phyloP scores from a whole-genome alignment of 1,140 invertebrate species.

The Drosophila arawakana region DNA sequence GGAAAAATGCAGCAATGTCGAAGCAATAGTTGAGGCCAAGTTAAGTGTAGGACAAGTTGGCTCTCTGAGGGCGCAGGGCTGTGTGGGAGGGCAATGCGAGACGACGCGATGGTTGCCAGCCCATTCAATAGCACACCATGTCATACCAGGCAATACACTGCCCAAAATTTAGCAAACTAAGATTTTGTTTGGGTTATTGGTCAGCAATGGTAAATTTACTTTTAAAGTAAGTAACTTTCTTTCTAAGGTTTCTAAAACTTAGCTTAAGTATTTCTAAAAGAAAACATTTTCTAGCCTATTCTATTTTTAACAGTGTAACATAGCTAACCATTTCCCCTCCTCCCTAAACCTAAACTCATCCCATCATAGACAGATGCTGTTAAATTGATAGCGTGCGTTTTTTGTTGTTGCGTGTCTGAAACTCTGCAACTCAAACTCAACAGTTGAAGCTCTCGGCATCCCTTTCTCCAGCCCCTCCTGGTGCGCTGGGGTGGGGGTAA shows the following conservation, averaged over 20 bases:
- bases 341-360: constrained; percentile 32
- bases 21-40: constrained; percentile 21
- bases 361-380: constrained; percentile 80
- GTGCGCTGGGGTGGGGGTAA: constrained; percentile 6
- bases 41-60: constrained; percentile 48
- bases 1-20: constrained; percentile 64
- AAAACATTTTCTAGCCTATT: too few relatives aligned
- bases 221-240: too few relatives aligned
- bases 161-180: too few relatives aligned
- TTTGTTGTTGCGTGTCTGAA: constrained; percentile 57
- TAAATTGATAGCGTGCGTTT: constrained; percentile 77
- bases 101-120: constrained; percentile 21
- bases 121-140: constrained; percentile 19
- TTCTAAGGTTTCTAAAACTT: too few relatives aligned
- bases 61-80: constrained; percentile 33
- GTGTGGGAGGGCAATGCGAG: constrained; percentile 43
- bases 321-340: background rate
- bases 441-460: background rate
- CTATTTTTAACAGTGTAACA: too few relatives aligned
- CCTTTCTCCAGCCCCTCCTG: background rate
- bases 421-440: constrained; percentile 34
- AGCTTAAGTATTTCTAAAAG: too few relatives aligned
- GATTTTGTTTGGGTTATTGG: too few relatives aligned
- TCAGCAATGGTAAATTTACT: too few relatives aligned
- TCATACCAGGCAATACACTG: background rate